Conservation (phyloP, 2,113 vertebrate genomes). For the Syngnathus scovelli region DNA sequence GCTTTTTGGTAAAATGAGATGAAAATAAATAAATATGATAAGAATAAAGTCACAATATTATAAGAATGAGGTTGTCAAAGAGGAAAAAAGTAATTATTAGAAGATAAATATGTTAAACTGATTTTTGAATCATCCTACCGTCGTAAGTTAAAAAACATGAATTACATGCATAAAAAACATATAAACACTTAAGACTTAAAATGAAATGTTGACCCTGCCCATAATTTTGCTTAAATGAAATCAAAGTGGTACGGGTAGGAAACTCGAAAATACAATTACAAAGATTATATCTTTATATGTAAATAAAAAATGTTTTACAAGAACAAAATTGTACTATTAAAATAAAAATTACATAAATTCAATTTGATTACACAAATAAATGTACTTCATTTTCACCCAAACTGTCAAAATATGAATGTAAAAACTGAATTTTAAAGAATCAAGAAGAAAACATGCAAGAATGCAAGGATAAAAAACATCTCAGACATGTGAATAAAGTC, state of each 20-base stretch:
- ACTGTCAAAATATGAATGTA: neutral
- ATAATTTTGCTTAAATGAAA: neutral
- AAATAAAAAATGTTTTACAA: neutral
- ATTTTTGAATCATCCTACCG: neutral
- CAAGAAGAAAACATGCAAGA: neutral
- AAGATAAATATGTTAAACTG: neutral
- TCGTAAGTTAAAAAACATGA: neutral
- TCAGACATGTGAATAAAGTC: neutral
- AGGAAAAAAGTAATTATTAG: neutral
- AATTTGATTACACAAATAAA: no score
- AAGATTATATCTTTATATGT: neutral
- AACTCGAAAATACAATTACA: neutral
- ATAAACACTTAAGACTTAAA: neutral
- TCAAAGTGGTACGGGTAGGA: neutral
- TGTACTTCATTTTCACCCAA: neutral
- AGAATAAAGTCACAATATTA: neutral
- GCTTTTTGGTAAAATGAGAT: neutral
- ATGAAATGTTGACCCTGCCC: neutral
- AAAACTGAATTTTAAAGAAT: neutral
- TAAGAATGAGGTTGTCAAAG: neutral
- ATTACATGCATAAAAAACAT: neutral
- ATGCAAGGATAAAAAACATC: no score
- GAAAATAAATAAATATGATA: neutral
- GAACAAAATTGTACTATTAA: neutral
- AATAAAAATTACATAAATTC: no score